Evolutionary conservation across 2,797 vertebrate species (phyloP), one percentile per base, ranked within the genome.

Genomic region (Scomberomorus guttatus): DNA sequence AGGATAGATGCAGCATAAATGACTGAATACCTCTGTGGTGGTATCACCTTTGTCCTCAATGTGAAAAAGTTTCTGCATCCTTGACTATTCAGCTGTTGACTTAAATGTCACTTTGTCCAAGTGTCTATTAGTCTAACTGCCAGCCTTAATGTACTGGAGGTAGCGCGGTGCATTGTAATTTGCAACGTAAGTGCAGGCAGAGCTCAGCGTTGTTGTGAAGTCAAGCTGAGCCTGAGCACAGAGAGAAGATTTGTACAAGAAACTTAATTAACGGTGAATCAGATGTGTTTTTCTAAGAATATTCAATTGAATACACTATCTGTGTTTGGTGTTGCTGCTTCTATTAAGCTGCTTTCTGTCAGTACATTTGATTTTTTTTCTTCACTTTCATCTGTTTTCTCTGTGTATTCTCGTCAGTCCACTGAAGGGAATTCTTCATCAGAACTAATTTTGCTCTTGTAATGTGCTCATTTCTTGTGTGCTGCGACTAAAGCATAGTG

Each of bases 11-110:
- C 37, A 39, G 65, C 46, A 80, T 68, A 59, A 71, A 79, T 79
- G 72, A 80, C 66, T 52, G 71, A 84, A 42, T 37, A 51, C 51
- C 62, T 72, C 59, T 13, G 0, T 42, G 58, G 62, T 60, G 18
- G 61, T n/a, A 24, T 80, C 68, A 72, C 77, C 57, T 57, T 44
- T 59, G 64, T 86, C 80, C 77, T 44, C 59, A 18, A 0, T 20
- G 51, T 65, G 25, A 32, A 46, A 46, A 70, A n/a, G 57, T 69
- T 44, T 71, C 8, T 51, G 9, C 46, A 59, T 68, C 76, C 59
- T 67, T 80, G 56, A 52, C 39, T 68, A 2, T 50, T 69, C 57
- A 65, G 11, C 52, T 25, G 50, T 72, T 62, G 48, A 66, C 24
- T 37, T 27, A 54, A 72, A 52, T 57, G 66, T 58, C 56, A 50